These are phyloP conservation scores for Leuctra nigra DNA, from an alignment of 2,888 invertebrate species.

Conservation along the genomic window DNA sequence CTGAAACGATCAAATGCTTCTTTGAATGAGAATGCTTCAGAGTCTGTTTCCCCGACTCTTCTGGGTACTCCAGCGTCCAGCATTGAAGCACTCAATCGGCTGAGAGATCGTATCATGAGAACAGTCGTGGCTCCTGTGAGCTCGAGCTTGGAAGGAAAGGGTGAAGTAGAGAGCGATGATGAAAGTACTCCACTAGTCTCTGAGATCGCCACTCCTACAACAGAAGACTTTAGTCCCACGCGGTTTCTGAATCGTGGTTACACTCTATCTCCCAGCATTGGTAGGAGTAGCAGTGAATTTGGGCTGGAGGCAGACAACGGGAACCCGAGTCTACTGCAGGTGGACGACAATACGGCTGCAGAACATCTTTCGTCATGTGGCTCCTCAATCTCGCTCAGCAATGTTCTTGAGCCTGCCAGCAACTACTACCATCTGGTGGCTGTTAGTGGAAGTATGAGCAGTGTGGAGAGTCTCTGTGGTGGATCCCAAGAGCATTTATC, in stretches of 20 bases:
- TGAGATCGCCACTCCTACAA: constrained; percentile 39
- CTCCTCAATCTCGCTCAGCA: constrained; percentile 26
- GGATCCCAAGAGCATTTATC: constrained; percentile 17
- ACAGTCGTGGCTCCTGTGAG: constrained; percentile 37
- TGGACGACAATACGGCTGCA: constrained; percentile 7
- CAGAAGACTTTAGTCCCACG: not conserved
- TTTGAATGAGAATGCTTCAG: not conserved
- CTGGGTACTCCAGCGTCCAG: constrained; percentile 32
- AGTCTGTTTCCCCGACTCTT: constrained; percentile 22
- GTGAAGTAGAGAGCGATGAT: constrained; percentile 48
- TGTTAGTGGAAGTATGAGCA: constrained; percentile 24
- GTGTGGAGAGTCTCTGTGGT: constrained; percentile 18
- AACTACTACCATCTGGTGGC: constrained; percentile 26
- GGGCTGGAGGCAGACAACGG: not conserved
- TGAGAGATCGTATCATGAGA: constrained; percentile 40
- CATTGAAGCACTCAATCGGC: constrained; percentile 36
- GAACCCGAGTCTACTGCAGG: not conserved
- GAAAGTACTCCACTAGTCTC: constrained; percentile 62
- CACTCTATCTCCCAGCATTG: constrained; percentile 16
- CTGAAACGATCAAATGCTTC: constrained; percentile 14
- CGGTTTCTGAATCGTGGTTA: constrained; percentile 22
- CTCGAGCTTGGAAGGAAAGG: constrained; percentile 16
- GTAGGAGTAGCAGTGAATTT: constrained; percentile 18
- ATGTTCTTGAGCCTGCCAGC: constrained; percentile 23
- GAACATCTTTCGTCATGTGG: constrained; percentile 22